Percentiles rank a stretch among this genome's conserved stretches.
phyloP scores from a whole-genome alignment of 1,140 invertebrate genomes.

The Drosophila mayri region DNA sequence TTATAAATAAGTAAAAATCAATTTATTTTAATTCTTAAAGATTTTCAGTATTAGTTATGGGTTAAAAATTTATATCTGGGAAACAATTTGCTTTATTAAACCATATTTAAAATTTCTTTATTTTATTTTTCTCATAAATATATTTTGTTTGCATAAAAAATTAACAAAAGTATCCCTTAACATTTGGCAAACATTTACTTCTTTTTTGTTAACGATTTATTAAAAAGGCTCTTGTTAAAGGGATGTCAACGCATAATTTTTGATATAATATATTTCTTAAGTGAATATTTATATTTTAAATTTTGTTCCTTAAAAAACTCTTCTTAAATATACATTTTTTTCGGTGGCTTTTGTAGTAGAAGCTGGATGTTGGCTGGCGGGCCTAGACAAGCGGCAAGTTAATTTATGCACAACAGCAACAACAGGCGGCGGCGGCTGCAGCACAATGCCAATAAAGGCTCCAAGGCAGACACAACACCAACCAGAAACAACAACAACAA shows the following conservation, averaged over 20 bases:
- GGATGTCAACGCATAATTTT: too few species aligned
- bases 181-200: too few species aligned
- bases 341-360: conserved; percentile 6
- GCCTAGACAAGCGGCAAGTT: conserved; percentile 82
- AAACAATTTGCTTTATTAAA: too few species aligned
- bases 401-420: conserved; percentile 70
- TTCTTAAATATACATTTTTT: conserved; percentile 1
- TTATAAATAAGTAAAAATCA: background rate
- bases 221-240: too few species aligned
- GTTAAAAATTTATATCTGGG: too few species aligned
- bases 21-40: background rate
- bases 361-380: conserved; percentile 42
- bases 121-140: too few species aligned
- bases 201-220: too few species aligned
- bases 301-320: background rate
- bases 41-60: background rate
- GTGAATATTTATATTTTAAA: too few species aligned
- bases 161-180: too few species aligned
- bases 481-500: conserved; percentile 19
- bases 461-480: conserved; percentile 49
- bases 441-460: conserved; percentile 76
- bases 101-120: too few species aligned
- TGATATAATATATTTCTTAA: background rate
- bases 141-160: too few species aligned
- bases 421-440: conserved; percentile 42